phyloP scores from a whole-genome alignment of 2,888 invertebrate genomes.

The Apotomis capreana region DNA sequence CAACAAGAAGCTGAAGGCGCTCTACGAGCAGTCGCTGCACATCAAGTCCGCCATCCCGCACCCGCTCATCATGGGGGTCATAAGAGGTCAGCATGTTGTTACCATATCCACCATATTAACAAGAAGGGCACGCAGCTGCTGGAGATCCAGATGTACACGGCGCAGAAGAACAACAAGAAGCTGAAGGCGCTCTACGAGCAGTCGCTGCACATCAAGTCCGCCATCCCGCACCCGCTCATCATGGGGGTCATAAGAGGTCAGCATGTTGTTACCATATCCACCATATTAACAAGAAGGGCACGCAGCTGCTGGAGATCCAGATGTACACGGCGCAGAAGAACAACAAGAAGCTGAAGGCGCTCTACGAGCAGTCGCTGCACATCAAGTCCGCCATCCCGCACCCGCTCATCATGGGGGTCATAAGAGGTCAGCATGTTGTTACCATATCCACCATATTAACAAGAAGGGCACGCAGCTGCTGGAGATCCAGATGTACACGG shows the following conservation, averaged over 20 bases:
- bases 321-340: slow-evolving; percentile 99
- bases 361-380: slow-evolving; percentile 99
- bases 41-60: slow-evolving; percentile 99
- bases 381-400: slow-evolving; percentile 99
- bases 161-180: slow-evolving; percentile 99
- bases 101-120: too few species aligned
- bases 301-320: slow-evolving; percentile 98
- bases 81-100: slow-evolving; percentile 89
- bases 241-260: slow-evolving; percentile 99
- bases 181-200: slow-evolving; percentile 98
- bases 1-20: slow-evolving; percentile 97
- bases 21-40: slow-evolving; percentile 99
- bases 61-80: slow-evolving; percentile 99
- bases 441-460: too few species aligned
- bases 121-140: slow-evolving; percentile 98
- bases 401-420: slow-evolving; percentile 99
- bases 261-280: too few species aligned
- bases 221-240: slow-evolving; percentile 99
- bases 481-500: slow-evolving; percentile 99
- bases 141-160: slow-evolving; percentile 99
- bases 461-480: slow-evolving; percentile 98
- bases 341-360: slow-evolving; percentile 97
- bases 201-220: slow-evolving; percentile 98
- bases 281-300: slow-evolving; percentile 99
- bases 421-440: slow-evolving; percentile 89